A percentile compares a stretch with the other conserved stretches of the same genome.
These are phyloP conservation scores for Pyralis farinalis DNA, from an alignment of 2,888 invertebrate genomes.

Conservation along the genomic window DNA sequence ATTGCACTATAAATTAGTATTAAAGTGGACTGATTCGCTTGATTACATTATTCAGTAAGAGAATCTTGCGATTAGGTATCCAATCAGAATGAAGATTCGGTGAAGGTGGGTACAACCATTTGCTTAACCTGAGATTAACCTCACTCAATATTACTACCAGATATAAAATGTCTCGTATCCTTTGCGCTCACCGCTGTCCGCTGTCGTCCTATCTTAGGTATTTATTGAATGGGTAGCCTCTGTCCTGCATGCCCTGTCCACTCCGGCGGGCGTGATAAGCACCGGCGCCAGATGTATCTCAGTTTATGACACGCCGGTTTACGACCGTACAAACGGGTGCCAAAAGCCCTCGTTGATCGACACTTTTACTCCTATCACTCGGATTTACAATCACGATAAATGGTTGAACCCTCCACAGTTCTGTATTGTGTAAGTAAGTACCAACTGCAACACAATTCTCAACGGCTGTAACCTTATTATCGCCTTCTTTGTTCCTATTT, in stretches of 20 bases:
- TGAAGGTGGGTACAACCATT: no score
- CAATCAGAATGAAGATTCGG: no score
- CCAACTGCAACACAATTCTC: slow-evolving; percentile 8
- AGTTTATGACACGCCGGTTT: slow-evolving; percentile 32
- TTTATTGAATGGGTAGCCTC: slow-evolving; percentile 12
- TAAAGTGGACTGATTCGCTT: no score
- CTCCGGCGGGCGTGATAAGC: slow-evolving; percentile 32
- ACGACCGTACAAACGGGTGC: slow-evolving; percentile 60
- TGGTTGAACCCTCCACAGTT: slow-evolving; percentile 12
- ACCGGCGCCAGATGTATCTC: slow-evolving; percentile 59
- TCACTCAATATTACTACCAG: no score
- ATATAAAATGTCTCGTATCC: background rate
- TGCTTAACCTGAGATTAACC: no score
- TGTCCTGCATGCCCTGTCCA: slow-evolving; percentile 14
- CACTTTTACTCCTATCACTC: slow-evolving; percentile 66
- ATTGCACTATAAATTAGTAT: no score
- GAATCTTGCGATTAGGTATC: no score
- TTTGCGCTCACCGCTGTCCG: slow-evolving; percentile 1
- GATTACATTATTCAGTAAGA: no score
- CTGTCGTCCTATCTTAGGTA: slow-evolving; percentile 11
- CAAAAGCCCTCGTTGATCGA: slow-evolving; percentile 70
- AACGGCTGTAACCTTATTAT: slow-evolving; percentile 54
- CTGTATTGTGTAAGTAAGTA: no score
- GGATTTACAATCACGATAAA: slow-evolving; percentile 66
- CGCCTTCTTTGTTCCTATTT: slow-evolving; percentile 54